A percentile compares a stretch with the other conserved stretches of the same genome.
phyloP scores from a whole-genome alignment of 2,797 vertebrate species.

The Amblyopsis hoosieri region DNA sequence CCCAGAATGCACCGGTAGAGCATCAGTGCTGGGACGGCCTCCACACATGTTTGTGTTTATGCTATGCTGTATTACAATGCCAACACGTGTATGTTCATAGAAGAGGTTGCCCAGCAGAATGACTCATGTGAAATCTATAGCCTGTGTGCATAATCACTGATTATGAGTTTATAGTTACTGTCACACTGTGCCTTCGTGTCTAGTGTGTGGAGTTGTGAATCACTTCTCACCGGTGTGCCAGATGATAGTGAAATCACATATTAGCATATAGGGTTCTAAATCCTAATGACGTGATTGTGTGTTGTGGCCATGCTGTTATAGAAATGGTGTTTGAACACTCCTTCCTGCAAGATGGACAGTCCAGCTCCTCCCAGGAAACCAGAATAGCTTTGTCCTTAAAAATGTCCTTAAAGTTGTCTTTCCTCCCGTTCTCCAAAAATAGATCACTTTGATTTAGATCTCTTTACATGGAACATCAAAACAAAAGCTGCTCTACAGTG shows the following conservation, averaged over 20 bases:
- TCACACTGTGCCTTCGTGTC: background rate
- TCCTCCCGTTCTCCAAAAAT: slow-evolving; percentile 37
- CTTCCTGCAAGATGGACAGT: slow-evolving; percentile 14
- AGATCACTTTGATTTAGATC: slow-evolving; percentile 26
- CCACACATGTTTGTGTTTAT: slow-evolving; percentile 1
- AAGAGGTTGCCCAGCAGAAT: too few species aligned
- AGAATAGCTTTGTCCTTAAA: background rate
- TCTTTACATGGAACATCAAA: slow-evolving; percentile 13
- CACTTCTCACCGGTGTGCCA: slow-evolving; percentile 29
- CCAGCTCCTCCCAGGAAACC: slow-evolving; percentile 4
- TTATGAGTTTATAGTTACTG: background rate
- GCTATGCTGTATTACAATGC: background rate
- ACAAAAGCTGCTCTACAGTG: slow-evolving; percentile 14
- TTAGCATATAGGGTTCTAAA: slow-evolving; percentile 39
- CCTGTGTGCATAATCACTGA: too few species aligned
- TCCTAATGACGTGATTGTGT: slow-evolving; percentile 6
- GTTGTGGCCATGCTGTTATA: slow-evolving; percentile 12
- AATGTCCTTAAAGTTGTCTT: slow-evolving; percentile 15
- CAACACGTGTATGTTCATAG: background rate
- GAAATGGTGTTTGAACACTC: background rate
- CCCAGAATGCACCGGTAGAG: slow-evolving; percentile 23
- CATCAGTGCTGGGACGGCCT: slow-evolving; percentile 20
- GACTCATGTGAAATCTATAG: too few species aligned
- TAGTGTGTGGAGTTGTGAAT: slow-evolving; percentile 13
- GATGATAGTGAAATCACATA: slow-evolving; percentile 45